Evolutionary conservation across 2,113 vertebrate genomes (phyloP).

Genomic region (Salvelinus sp.): DNA sequence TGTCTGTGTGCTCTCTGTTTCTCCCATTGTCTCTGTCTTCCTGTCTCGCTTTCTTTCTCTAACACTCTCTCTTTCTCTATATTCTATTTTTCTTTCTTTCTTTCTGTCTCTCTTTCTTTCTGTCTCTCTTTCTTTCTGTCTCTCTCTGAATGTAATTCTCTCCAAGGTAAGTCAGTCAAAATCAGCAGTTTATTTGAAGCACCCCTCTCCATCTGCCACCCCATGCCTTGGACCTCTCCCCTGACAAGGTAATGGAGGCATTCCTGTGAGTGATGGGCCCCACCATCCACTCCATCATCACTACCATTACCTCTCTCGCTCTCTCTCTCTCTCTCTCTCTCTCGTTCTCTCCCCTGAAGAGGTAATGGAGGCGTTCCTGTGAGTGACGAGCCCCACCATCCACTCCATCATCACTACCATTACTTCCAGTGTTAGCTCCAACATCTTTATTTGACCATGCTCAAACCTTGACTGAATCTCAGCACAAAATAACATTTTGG

Average conservation of each 20-base stretch:
- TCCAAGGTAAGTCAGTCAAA: constrained; percentile 19
- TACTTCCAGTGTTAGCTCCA: constrained; percentile 2
- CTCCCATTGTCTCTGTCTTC: not conserved
- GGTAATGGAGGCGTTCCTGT: constrained; percentile 61
- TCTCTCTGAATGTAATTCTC: constrained; percentile 21
- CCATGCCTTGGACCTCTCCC: constrained; percentile 4
- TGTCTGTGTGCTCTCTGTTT: not conserved
- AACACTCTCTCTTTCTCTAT: not conserved
- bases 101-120: not conserved
- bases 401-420: constrained; percentile 50
- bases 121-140: not conserved
- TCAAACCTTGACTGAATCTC: constrained; percentile 37
- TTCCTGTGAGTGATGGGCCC: constrained; percentile 65
- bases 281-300: constrained; percentile 51
- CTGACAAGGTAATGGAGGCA: constrained; percentile 52
- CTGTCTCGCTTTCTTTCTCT: not conserved
- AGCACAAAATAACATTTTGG: not conserved
- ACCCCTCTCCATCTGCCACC: not conserved
- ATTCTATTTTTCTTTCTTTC: too few species aligned
- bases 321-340: too few species aligned
- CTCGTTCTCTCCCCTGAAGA: constrained; percentile 18
- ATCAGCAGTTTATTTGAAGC: constrained; percentile 19
- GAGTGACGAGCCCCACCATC: constrained; percentile 56
- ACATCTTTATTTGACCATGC: constrained; percentile 59
- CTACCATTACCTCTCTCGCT: not conserved